phyloP scores from a whole-genome alignment of 2,113 vertebrate genomes.

The Marmota flaviventris region DNA sequence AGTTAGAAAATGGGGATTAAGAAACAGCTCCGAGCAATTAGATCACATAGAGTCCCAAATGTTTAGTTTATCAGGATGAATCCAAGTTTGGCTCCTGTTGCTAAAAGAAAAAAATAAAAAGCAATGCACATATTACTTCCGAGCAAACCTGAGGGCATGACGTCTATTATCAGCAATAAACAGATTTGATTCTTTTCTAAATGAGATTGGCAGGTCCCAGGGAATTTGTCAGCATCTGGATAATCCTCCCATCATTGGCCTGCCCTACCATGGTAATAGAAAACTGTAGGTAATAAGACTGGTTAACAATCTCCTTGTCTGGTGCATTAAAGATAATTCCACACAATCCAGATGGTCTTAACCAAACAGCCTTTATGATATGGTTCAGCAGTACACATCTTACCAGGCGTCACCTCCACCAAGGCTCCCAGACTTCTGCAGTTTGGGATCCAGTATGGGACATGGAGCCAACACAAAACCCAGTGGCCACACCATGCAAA shows the following conservation, averaged over 20 bases:
- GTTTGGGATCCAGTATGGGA: neutral
- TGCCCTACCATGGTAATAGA: neutral
- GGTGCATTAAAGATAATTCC: constrained; percentile 77
- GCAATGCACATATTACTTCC: neutral
- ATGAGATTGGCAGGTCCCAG: constrained; percentile 79
- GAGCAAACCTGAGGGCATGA: constrained; percentile 54
- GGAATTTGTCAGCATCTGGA: constrained; percentile 80
- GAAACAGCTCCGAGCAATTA: constrained; percentile 49
- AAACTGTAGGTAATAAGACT: constrained; percentile 79
- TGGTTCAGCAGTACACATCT: neutral
- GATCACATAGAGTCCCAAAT: constrained; percentile 58
- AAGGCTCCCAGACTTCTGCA: neutral
- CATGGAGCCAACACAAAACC: neutral
- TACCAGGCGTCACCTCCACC: constrained; percentile 36
- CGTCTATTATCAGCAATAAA: constrained; percentile 78
- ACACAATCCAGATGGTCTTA: constrained; percentile 65
- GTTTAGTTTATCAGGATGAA: constrained; percentile 68
- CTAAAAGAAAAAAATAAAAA: constrained; percentile 70
- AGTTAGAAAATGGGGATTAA: constrained; percentile 51
- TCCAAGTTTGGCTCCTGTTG: constrained; percentile 70
- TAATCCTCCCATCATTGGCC: constrained; percentile 86
- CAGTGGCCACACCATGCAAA: neutral
- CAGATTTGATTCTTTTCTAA: constrained; percentile 78
- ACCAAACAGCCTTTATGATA: constrained; percentile 47
- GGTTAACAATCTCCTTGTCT: constrained; percentile 83